Percentiles rank a stretch among this genome's conserved stretches.
These are phyloP conservation scores for Danaus plexippus DNA, from an alignment of 1,140 invertebrate genomes.

Conservation along the genomic window DNA sequence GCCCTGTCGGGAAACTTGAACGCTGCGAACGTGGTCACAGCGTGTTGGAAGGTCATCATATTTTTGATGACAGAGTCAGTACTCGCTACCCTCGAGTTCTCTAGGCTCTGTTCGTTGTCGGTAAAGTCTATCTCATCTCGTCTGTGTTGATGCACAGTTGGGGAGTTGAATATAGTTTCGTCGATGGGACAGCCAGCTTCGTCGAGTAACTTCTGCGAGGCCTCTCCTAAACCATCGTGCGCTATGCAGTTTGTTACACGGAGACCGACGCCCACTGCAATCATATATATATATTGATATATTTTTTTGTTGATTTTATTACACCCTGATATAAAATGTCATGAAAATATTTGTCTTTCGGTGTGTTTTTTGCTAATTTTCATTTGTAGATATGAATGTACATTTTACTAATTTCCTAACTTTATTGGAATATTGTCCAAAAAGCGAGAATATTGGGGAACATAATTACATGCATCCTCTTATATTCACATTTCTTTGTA, in stretches of 20 bases:
- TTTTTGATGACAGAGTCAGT: conserved; percentile 56
- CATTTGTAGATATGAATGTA: too few species aligned
- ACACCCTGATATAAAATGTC: too few species aligned
- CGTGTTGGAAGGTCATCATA: conserved; percentile 74
- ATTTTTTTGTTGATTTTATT: too few species aligned
- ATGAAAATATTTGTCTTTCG: too few species aligned
- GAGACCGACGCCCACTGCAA: conserved; percentile 77
- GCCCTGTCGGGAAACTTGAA: conserved; percentile 86
- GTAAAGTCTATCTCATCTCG: conserved; percentile 54
- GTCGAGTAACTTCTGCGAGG: conserved; percentile 79
- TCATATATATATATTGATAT: too few species aligned
- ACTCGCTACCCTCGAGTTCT: conserved; percentile 41
- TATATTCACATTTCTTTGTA: too few species aligned
- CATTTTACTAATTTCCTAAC: too few species aligned
- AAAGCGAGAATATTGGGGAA: too few species aligned
- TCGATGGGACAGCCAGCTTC: conserved; percentile 81
- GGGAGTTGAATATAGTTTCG: conserved; percentile 74
- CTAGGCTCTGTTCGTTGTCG: conserved; percentile 40
- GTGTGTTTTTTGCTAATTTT: too few species aligned
- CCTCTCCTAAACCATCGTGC: conserved; percentile 80
- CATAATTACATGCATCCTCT: too few species aligned
- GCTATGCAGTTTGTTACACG: conserved; percentile 81
- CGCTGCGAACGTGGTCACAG: conserved; percentile 78
- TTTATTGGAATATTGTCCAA: too few species aligned
- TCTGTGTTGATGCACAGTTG: conserved; percentile 57